Conservation (phyloP, 2,888 invertebrate species). For the Tetranychus truncatus region DNA sequence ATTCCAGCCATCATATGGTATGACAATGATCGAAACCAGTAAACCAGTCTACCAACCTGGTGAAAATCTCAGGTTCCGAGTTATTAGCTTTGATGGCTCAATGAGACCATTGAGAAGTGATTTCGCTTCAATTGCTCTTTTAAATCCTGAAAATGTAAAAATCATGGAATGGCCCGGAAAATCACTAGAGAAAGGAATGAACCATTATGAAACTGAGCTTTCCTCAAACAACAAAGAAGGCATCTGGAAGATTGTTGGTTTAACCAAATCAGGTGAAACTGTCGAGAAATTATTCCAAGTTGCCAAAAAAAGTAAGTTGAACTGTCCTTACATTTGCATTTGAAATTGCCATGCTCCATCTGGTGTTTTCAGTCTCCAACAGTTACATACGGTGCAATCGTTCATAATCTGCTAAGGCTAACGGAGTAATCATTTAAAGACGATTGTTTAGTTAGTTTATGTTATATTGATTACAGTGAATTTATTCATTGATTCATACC, state of each 20-base stretch:
- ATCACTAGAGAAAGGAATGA: constrained; percentile 5
- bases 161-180: constrained; percentile 14
- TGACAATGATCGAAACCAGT: constrained; percentile 16
- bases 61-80: constrained; percentile 9
- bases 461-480: too few relatives aligned
- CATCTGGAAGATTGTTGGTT: constrained; percentile 14
- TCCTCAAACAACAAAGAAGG: constrained; percentile 11
- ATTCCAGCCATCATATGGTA: background rate
- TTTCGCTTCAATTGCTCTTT: background rate
- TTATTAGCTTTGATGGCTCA: constrained; percentile 11
- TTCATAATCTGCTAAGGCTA: too few relatives aligned
- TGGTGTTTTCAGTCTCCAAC: too few relatives aligned
- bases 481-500: too few relatives aligned
- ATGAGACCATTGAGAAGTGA: constrained; percentile 9
- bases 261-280: background rate
- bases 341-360: too few relatives aligned
- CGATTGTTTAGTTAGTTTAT: too few relatives aligned
- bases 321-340: too few relatives aligned
- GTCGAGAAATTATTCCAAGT: constrained; percentile 13
- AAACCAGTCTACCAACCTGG: constrained; percentile 14
- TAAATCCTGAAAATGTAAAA: background rate
- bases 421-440: too few relatives aligned
- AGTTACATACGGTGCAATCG: too few relatives aligned
- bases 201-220: background rate
- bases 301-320: background rate